Conservation (phyloP, 2,113 vertebrate genomes). For the Synchiropus splendidus region DNA sequence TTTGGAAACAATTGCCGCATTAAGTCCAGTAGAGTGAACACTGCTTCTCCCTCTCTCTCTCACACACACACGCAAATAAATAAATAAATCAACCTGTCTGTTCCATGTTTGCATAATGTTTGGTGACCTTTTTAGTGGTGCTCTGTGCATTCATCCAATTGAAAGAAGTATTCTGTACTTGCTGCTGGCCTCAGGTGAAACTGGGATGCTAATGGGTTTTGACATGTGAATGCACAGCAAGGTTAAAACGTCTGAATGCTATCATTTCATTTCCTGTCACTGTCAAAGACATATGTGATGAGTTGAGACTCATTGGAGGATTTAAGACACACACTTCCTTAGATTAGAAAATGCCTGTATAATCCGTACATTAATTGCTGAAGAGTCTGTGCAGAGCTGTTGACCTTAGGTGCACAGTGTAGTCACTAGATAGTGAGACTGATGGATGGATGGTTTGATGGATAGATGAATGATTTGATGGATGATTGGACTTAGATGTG, state of each 20-base stretch:
- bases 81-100: constrained; percentile 27
- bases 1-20: not conserved
- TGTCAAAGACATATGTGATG: too few species aligned
- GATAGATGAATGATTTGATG: too few species aligned
- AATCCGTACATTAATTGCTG: too few species aligned
- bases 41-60: not conserved
- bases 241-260: constrained; percentile 30
- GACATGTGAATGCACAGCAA: constrained; percentile 39
- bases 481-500: too few species aligned
- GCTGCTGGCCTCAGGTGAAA: constrained; percentile 39
- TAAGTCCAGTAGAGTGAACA: constrained; percentile 2
- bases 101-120: constrained; percentile 30
- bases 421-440: too few species aligned
- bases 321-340: too few species aligned
- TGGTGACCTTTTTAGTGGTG: constrained; percentile 45
- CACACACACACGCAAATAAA: not conserved
- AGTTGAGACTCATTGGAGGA: too few species aligned
- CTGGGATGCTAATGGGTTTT: constrained; percentile 43
- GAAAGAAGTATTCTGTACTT: constrained; percentile 37
- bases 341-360: too few species aligned
- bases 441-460: too few species aligned
- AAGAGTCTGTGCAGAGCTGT: too few species aligned
- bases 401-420: too few species aligned
- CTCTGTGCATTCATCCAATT: constrained; percentile 50
- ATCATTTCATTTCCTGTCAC: constrained; percentile 7